phyloP scores from a whole-genome alignment of 1,140 invertebrate genomes.

The Latrodectus geometricus region DNA sequence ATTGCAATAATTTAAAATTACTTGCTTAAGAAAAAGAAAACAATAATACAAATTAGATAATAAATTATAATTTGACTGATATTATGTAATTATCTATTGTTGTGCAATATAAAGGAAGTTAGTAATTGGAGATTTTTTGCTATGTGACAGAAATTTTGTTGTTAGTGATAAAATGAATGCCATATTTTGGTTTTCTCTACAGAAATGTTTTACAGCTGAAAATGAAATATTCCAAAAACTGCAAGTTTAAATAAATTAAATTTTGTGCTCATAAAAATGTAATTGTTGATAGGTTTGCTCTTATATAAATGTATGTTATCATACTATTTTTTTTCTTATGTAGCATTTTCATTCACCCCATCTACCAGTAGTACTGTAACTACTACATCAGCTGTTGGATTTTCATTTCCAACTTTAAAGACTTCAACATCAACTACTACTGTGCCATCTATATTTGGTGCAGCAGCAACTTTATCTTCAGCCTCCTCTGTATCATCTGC shows the following conservation, averaged over 20 bases:
- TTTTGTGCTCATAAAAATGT: not conserved
- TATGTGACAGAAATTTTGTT: too few species aligned
- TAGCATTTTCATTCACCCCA: constrained; percentile 54
- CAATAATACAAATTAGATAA: too few species aligned
- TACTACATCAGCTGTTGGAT: constrained; percentile 39
- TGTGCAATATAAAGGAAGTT: too few species aligned
- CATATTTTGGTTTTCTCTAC: not conserved
- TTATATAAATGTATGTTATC: not conserved
- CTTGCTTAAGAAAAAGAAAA: too few species aligned
- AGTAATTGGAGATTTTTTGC: too few species aligned
- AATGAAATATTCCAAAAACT: not conserved
- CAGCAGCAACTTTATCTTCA: constrained; percentile 43
- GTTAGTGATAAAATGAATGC: too few species aligned
- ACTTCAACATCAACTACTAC: constrained; percentile 55
- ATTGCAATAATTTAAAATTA: too few species aligned
- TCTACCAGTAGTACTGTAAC: constrained; percentile 49
- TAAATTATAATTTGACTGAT: too few species aligned
- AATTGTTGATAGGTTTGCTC: not conserved
- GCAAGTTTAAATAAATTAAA: not conserved
- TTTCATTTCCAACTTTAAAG: constrained; percentile 18
- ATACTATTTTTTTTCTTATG: constrained; percentile 3
- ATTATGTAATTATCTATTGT: too few species aligned
- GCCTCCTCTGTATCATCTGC: constrained; percentile 54
- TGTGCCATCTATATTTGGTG: constrained; percentile 19
- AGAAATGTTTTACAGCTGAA: not conserved